These are phyloP conservation scores for Idaea aversata DNA, from an alignment of 2,888 invertebrate genomes.

Conservation along the genomic window DNA sequence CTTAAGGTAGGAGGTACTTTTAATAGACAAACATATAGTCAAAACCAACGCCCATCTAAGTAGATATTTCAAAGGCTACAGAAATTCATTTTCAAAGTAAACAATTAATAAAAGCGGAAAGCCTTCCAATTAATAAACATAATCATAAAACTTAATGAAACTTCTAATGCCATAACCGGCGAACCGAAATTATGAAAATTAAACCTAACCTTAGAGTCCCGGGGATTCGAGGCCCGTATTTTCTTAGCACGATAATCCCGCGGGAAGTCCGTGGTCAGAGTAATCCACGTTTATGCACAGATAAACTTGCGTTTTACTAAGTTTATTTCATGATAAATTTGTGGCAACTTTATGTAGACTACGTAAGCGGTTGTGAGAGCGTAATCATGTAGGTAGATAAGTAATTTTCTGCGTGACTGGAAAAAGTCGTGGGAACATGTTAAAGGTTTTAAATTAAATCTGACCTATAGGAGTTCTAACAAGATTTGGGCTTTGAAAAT, in stretches of 20 bases:
- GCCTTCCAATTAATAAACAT: background rate
- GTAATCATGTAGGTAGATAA: background rate
- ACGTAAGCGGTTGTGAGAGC: background rate
- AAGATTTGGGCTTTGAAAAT: no score
- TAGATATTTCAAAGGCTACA: background rate
- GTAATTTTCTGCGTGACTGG: background rate
- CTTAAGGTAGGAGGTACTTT: no score
- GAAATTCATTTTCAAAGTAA: background rate
- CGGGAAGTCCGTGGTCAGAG: conserved; percentile 7
- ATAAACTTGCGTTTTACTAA: conserved; percentile 16
- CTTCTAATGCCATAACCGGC: conserved; percentile 7
- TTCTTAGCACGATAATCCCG: conserved; percentile 23
- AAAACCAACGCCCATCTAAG: no score
- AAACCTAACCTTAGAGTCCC: conserved; percentile 14
- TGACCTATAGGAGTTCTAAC: no score
- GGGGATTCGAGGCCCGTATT: conserved; percentile 18
- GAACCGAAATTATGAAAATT: conserved; percentile 26
- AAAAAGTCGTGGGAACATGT: background rate
- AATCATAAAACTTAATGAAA: conserved; percentile 3
- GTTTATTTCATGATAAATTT: background rate
- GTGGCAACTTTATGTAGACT: background rate
- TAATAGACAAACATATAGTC: no score
- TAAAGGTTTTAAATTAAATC: background rate
- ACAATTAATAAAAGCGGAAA: background rate
- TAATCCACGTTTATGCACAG: conserved; percentile 18